Percentiles rank a stretch among this genome's conserved stretches.
Evolutionary conservation across 2,797 vertebrate genomes (phyloP).

Genomic region (Leptatherina wallacei): DNA sequence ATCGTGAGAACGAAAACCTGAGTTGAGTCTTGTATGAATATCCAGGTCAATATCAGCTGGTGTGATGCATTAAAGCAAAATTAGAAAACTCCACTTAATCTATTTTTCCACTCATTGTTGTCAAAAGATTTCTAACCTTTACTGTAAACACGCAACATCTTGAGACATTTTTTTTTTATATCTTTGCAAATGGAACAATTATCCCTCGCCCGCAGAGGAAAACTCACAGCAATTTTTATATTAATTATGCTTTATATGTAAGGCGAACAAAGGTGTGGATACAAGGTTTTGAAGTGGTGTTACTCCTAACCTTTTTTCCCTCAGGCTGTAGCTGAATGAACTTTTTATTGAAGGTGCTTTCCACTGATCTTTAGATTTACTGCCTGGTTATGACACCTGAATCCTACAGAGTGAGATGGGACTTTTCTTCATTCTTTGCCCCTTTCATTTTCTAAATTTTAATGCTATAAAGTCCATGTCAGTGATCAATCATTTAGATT

Average conservation of each 20-base stretch:
- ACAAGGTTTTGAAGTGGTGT: slow-evolving; percentile 48
- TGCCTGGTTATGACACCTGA: slow-evolving; percentile 86
- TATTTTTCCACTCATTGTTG: neutral
- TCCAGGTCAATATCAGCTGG: neutral
- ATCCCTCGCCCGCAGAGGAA: slow-evolving; percentile 6
- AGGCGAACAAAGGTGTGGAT: slow-evolving; percentile 23
- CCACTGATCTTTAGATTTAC: slow-evolving; percentile 86
- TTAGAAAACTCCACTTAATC: neutral
- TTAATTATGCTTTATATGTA: slow-evolving; percentile 21
- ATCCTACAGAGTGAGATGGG: slow-evolving; percentile 86
- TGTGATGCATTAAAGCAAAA: neutral
- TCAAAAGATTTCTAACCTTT: neutral
- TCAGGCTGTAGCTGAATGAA: slow-evolving; percentile 60
- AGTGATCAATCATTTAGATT: slow-evolving; percentile 3
- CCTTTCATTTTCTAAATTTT: slow-evolving; percentile 25
- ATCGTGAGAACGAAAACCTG: neutral
- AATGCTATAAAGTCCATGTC: slow-evolving; percentile 17
- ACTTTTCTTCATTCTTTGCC: slow-evolving; percentile 35
- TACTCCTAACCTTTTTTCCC: slow-evolving; percentile 62
- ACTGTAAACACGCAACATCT: neutral
- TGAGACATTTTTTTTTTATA: slow-evolving; percentile 18
- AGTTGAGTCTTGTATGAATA: neutral
- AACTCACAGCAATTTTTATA: neutral
- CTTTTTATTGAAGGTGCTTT: slow-evolving; percentile 67
- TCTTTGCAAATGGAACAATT: slow-evolving; percentile 26